Base-by-base conservation (phyloP, 2,797 vertebrate species). In the Takifugu rubripes region DNA sequence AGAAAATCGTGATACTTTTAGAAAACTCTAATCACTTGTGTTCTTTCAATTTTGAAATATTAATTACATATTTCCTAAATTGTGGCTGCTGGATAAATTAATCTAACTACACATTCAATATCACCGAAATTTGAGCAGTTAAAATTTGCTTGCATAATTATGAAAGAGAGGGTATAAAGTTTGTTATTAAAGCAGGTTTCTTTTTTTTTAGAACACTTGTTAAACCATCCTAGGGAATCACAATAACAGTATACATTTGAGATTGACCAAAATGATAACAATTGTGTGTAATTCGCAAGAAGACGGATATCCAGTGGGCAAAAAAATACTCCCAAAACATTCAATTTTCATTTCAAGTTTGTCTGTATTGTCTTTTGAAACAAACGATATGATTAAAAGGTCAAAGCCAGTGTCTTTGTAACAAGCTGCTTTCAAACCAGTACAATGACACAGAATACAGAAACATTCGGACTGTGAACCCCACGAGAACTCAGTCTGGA, bases 311-410 rank as follows among this genome's bases (percentile, higher is more conserved):
- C 12, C 36, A 14, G 3, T 14, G 36, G 14, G 36, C 11, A 40
- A 40, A 36, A 40, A 40, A 40, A 12, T 3, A 55, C 47, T 1
- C 4, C 3, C 40, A 52, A 21, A 40, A 40, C 36, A 40, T 40
- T 40, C 36, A 40, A 12, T 14, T 21, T 45, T 33, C 17, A 57
- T 67, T 77, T 69, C 44, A 74, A 43, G 24, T 51, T 77, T 54
- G 54, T 64, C 68, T 77, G 72, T 81, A 78, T 81, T 79, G 52
- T 52, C 60, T 61, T 58, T 63, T 3, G 70, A 78, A 83, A 72
- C 77, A 67, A 81, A 64, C 65, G 29, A 27, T 57, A 66, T 77
- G 46, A 70, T 61, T 65, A 50, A 53, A 70, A 53, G 47, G 56
- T 74, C 52, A 77, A 77, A 54, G 71, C 47, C 72, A 59, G 52